A percentile compares a stretch with the other conserved stretches of the same genome.
Evolutionary conservation across 2,797 vertebrate genomes (phyloP).

Genomic region (Poliocrania exsul): DNA sequence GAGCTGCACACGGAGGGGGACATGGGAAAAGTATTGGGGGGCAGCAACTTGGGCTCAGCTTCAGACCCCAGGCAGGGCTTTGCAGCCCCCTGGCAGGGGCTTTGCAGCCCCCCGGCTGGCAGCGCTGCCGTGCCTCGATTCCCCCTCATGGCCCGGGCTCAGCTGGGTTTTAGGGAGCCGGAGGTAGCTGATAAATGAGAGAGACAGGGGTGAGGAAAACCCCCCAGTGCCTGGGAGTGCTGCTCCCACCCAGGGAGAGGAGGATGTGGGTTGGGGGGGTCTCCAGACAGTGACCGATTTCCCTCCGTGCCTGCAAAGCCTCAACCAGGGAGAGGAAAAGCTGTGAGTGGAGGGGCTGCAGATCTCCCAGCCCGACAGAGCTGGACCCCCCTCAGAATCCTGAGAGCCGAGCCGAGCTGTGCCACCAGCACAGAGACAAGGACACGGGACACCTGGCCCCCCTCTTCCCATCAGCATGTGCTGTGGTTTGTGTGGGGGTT

Average conservation of each 20-base stretch:
- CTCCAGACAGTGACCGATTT: not conserved
- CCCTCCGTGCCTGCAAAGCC: not conserved
- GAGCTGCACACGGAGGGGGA: not conserved
- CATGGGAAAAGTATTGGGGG: fast-evolving
- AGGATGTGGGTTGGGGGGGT: not conserved
- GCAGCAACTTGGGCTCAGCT: not conserved
- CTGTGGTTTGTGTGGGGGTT: fast-evolving
- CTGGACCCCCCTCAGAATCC: not conserved
- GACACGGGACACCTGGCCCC: not conserved
- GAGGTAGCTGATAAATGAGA: fast-evolving
- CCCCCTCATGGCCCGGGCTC: not conserved
- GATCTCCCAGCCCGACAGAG: fast-evolving
- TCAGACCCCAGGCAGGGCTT: fast-evolving
- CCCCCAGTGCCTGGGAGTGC: not conserved
- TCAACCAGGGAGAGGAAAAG: not conserved
- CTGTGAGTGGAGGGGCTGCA: fast-evolving
- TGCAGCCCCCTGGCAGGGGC: not conserved
- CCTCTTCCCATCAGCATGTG: fast-evolving
- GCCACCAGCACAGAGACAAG: not conserved
- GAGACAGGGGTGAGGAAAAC: not conserved
- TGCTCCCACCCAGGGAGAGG: not conserved
- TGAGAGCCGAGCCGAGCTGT: not conserved
- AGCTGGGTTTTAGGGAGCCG: not conserved
- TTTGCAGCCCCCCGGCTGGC: not conserved
- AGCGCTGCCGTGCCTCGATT: not conserved